A percentile compares a stretch with the other conserved stretches of the same genome.
Conservation (phyloP, 2,888 invertebrate genomes). For the Flexamia atlantica region DNA sequence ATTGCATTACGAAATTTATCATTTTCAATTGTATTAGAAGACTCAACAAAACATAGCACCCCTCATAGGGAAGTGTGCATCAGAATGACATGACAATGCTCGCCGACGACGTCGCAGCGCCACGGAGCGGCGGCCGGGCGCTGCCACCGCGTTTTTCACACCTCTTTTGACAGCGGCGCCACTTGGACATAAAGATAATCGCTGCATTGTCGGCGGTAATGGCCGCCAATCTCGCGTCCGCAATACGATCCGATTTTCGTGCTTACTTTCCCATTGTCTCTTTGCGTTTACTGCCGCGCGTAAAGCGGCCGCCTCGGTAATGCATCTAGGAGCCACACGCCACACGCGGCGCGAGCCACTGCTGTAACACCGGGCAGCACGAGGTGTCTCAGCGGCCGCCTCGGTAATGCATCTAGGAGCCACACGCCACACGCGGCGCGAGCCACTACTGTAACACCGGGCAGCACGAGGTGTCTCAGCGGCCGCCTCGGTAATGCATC, state of each 20-base stretch:
- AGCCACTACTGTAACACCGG: no score
- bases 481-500: no score
- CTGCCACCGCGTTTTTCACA: slow-evolving; percentile 50
- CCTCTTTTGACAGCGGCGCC: slow-evolving; percentile 56
- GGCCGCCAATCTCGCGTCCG: slow-evolving; percentile 39
- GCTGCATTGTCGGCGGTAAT: slow-evolving; percentile 37
- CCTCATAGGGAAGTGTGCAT: no score
- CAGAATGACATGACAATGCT: no score
- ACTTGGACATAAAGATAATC: slow-evolving; percentile 54
- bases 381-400: no score
- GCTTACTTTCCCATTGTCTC: slow-evolving; percentile 58
- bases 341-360: slow-evolving; percentile 1
- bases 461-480: no score
- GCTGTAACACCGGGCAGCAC: neutral
- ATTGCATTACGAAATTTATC: no score
- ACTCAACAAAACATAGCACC: no score
- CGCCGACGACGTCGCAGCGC: neutral
- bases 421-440: no score
- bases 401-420: no score
- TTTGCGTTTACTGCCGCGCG: slow-evolving; percentile 41
- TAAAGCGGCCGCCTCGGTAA: neutral
- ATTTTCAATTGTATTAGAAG: no score
- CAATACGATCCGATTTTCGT: slow-evolving; percentile 58
- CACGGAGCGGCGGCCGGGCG: neutral
- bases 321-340: neutral